A percentile compares a stretch with the other conserved stretches of the same genome.
Evolutionary conservation across 2,888 invertebrate species (phyloP).

Genomic region (Poecilus cupreus): DNA sequence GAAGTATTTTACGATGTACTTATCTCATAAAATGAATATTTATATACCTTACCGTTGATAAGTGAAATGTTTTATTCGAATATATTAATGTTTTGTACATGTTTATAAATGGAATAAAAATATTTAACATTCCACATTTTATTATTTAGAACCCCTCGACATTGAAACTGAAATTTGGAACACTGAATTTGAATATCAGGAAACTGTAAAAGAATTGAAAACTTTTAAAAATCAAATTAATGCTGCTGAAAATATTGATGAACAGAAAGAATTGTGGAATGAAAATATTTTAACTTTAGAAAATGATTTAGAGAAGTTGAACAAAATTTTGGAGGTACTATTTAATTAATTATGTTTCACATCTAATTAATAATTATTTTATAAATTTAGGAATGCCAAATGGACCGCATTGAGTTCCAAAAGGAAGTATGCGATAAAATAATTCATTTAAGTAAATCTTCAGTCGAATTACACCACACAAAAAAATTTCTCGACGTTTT

Average conservation of each 20-base stretch:
- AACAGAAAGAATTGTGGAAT: background rate
- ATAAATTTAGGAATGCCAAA: background rate
- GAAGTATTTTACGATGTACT: background rate
- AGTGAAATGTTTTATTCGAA: background rate
- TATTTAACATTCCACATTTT: background rate
- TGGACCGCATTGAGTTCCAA: background rate
- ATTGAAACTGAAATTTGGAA: slow-evolving; percentile 7
- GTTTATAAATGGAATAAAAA: slow-evolving; percentile 11
- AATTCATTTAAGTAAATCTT: background rate
- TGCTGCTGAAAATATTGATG: background rate
- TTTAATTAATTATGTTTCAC: background rate
- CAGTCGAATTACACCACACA: background rate
- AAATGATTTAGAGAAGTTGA: background rate
- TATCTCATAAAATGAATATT: too few species aligned
- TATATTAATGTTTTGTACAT: slow-evolving; percentile 24
- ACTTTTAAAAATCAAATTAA: slow-evolving; percentile 6
- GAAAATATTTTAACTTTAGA: background rate
- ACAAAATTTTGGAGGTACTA: background rate
- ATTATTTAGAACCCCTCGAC: background rate
- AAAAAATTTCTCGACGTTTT: slow-evolving; percentile 15
- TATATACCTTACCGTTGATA: background rate
- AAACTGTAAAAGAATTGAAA: slow-evolving; percentile 7
- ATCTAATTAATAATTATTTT: background rate
- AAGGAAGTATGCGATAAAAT: slow-evolving; percentile 1
- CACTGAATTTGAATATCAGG: background rate